Evolutionary conservation across 2,888 invertebrate species (phyloP).

Genomic region (Drosophila acutilabella): DNA sequence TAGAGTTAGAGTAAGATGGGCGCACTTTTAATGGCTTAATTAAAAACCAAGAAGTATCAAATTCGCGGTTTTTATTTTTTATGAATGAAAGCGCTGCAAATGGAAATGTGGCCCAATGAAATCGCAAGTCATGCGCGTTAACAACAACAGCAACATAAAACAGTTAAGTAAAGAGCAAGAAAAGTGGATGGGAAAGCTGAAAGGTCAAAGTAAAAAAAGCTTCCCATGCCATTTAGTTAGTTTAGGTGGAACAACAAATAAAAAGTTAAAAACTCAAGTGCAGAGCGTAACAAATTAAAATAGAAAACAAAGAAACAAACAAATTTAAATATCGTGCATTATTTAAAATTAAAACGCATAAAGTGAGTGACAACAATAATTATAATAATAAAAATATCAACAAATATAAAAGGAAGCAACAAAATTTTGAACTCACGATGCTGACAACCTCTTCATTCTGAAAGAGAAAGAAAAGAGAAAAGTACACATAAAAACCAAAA

Average conservation of each 20-base stretch:
- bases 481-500: conserved; percentile 71
- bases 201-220: conserved; percentile 51
- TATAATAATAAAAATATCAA: neutral
- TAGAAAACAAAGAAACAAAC: conserved; percentile 24
- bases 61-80: conserved; percentile 45
- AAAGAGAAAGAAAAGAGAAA: conserved; percentile 79
- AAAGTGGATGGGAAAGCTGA: conserved; percentile 38
- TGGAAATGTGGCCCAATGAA: conserved; percentile 32
- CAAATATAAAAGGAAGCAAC: conserved; percentile 24
- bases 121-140: conserved; percentile 42
- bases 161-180: conserved; percentile 9
- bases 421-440: conserved; percentile 83
- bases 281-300: conserved; percentile 35
- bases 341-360: conserved; percentile 22
- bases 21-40: conserved; percentile 49
- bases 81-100: conserved; percentile 59
- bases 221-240: conserved; percentile 43
- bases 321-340: conserved; percentile 52
- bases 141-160: neutral
- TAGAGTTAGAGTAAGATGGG: conserved; percentile 17
- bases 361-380: conserved; percentile 35
- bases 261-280: conserved; percentile 24
- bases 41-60: conserved; percentile 45
- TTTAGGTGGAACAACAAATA: conserved; percentile 26
- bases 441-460: conserved; percentile 85